Evolutionary conservation across 1,140 invertebrate genomes (phyloP), one percentile per base, ranked within the genome.

Genomic region (Zaprionus lachaisei): DNA sequence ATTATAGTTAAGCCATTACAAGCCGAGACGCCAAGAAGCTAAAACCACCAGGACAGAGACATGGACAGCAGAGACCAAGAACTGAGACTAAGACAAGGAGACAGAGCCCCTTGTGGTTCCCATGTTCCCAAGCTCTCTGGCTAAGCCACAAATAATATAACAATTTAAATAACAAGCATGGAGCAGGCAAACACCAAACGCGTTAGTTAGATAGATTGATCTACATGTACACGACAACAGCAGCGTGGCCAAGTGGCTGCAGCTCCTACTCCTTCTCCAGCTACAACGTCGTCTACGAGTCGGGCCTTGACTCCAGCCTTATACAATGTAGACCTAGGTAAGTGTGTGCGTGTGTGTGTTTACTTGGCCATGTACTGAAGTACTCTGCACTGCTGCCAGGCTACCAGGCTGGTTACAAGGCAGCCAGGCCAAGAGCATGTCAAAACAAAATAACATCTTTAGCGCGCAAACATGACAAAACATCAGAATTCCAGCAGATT

Each of bases 161-260:
- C 85, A 90, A 90, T 90, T 90, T 90, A 90, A 90, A 90, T 90
- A 90, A 90, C 85, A 90, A 91, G 86, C 85, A 75, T 86, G 80
- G 47, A 64, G 72, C 60, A 73, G 68, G 79, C 86, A 85, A 90
- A 90, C 85, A 90, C 85, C 85, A 90, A 83, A 89, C 86, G 85
- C 85, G 85, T 90, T 90, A 90, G 85, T 90, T 90, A 90, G 85
- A 90, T 90, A 90, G 85, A 90, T 90, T 90, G 86, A 90, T 90
- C 85, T 90, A 81, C 85, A 90, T 89, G 81, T 90, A 89, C 85
- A 90, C 85, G 84, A 90, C 81, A 85, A 90, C 81, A 78, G 69
- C 81, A 78, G 69, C 87, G 83, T 78, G 72, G 61, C 77, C 60
- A 76, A 58, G 62, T 64, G 71, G 63, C 64, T 73, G 22, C 28